Evolutionary conservation across 2,888 invertebrate genomes (phyloP).

Genomic region (Oscheius sp.): DNA sequence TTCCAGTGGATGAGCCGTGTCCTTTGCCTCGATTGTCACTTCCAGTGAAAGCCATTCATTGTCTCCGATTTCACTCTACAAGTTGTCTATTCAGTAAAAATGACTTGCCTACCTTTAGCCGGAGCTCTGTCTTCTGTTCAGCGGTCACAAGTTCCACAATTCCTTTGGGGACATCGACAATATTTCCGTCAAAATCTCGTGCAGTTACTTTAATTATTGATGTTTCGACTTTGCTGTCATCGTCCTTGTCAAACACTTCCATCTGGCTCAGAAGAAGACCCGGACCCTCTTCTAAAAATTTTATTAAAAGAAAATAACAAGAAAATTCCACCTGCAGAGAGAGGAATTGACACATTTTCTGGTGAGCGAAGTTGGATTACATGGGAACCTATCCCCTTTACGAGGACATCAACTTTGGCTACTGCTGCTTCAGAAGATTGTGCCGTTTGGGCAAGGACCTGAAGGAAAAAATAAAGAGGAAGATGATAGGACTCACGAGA

Average conservation of each 20-base stretch:
- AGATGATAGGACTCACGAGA: not conserved
- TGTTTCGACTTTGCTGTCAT: constrained; percentile 1
- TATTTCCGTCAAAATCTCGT: constrained; percentile 20
- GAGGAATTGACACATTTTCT: not conserved
- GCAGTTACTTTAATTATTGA: not conserved
- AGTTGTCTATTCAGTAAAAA: not conserved
- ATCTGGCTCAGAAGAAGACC: not conserved
- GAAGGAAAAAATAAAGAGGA: not conserved
- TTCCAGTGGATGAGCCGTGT: constrained; percentile 31
- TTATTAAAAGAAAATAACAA: not conserved
- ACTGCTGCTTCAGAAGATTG: not conserved
- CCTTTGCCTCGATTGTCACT: constrained; percentile 6
- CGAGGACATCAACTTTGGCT: constrained; percentile 11
- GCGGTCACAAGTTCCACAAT: not conserved
- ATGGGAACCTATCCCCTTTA: constrained; percentile 27
- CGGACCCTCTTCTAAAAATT: constrained; percentile 8
- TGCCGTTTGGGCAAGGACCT: constrained; percentile 9
- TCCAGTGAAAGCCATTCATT: constrained; percentile 11
- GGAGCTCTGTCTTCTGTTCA: not conserved
- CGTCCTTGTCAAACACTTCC: constrained; percentile 19
- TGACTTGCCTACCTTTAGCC: constrained; percentile 22
- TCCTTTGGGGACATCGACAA: constrained; percentile 2
- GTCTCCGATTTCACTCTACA: constrained; percentile 18
- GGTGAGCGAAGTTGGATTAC: not conserved
- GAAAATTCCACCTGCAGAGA: not conserved